These are phyloP conservation scores for Platalea minor DNA, from an alignment of 2,797 vertebrate species.

Conservation along the genomic window DNA sequence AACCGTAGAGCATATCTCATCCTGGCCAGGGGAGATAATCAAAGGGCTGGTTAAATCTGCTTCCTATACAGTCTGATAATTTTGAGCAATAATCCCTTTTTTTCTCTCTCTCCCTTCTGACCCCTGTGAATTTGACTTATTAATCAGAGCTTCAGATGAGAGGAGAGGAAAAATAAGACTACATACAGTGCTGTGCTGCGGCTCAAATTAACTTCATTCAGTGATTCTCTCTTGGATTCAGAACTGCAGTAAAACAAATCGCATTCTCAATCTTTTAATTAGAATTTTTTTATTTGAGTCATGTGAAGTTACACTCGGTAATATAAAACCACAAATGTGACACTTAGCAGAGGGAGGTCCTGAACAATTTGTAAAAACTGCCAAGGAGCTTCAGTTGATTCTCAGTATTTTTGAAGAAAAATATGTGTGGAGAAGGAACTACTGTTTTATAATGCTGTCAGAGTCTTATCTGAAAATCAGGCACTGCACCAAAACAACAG, in stretches of 20 bases:
- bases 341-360: not conserved
- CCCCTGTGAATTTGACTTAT: not conserved
- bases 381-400: not conserved
- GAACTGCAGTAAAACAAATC: not conserved
- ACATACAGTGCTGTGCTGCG: not conserved
- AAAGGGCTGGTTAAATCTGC: conserved; percentile 14
- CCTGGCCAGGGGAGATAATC: conserved; percentile 32
- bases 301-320: not conserved
- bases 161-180: not conserved
- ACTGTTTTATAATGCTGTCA: not conserved
- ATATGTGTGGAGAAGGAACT: not conserved
- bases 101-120: not conserved
- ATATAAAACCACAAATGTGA: not conserved
- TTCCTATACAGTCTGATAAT: not conserved
- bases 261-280: not conserved
- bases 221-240: not conserved
- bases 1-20: conserved; percentile 11
- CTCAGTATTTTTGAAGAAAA: not conserved
- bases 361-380: not conserved
- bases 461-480: conserved; percentile 11
- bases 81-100: not conserved
- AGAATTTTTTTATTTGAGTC: not conserved
- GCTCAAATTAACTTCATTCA: not conserved
- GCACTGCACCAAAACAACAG: not conserved
- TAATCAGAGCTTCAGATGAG: not conserved